Percentiles rank a stretch among this genome's conserved stretches.
Evolutionary conservation across 1,140 invertebrate genomes (phyloP).

Genomic region (Papilio polytes): DNA sequence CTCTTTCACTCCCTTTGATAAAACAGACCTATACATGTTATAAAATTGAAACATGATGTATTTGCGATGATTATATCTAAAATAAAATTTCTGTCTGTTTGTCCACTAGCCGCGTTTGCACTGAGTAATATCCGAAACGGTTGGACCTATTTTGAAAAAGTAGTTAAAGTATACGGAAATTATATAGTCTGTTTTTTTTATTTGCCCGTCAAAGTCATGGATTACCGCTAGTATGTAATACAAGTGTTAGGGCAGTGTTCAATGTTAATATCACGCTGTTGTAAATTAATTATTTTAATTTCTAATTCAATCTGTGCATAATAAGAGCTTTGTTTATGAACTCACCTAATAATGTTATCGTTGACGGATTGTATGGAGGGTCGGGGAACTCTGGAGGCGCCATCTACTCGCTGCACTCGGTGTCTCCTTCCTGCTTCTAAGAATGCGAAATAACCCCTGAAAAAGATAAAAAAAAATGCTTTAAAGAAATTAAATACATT

Average conservation of each 20-base stretch:
- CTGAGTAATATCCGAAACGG: no score
- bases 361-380: constrained; percentile 87
- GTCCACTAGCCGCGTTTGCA: no score
- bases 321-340: constrained; percentile 23
- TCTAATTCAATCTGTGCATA: constrained; percentile 44
- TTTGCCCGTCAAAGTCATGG: no score
- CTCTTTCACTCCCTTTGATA: no score
- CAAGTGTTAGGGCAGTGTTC: background rate
- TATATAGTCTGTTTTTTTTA: no score
- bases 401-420: constrained; percentile 80
- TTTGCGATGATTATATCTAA: no score
- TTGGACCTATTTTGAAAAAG: no score
- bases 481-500: no score
- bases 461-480: constrained; percentile 32
- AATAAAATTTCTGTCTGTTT: no score
- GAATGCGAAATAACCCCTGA: constrained; percentile 96
- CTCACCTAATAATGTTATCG: constrained; percentile 89
- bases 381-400: constrained; percentile 67
- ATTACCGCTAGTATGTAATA: background rate
- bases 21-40: no score
- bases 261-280: background rate
- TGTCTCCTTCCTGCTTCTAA: constrained; percentile 92
- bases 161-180: no score
- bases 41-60: no score
- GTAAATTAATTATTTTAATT: background rate